Percentiles rank a stretch among this genome's conserved stretches.
phyloP scores from a whole-genome alignment of 2,113 vertebrate genomes.

The Limanda limanda region DNA sequence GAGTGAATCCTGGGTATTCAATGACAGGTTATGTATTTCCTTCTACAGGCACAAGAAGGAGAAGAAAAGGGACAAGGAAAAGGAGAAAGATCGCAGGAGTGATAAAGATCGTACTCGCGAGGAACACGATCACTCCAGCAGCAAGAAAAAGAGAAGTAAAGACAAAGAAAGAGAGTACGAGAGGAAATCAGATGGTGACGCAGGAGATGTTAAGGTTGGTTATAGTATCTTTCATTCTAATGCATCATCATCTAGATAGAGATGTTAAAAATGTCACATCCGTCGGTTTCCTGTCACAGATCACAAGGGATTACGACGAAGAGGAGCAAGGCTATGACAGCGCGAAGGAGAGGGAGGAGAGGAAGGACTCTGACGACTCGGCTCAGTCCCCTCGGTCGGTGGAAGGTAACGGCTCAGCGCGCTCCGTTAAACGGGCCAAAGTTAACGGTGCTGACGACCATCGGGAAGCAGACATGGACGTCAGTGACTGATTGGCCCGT shows the following conservation, averaged over 20 bases:
- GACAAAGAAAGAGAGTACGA: constrained; percentile 92
- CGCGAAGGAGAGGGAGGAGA: constrained; percentile 88
- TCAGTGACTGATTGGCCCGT: constrained; percentile 88
- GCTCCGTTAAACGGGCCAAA: constrained; percentile 85
- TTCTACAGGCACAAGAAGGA: constrained; percentile 93
- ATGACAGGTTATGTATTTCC: too few species aligned
- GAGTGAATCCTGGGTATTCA: too few species aligned
- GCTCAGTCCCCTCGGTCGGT: constrained; percentile 79
- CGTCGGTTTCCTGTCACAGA: constrained; percentile 77
- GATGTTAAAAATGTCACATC: background rate
- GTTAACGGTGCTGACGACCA: constrained; percentile 91
- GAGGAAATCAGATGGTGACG: constrained; percentile 91
- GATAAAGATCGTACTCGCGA: constrained; percentile 86
- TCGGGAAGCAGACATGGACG: constrained; percentile 96
- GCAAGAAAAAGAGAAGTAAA: constrained; percentile 95
- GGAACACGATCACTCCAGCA: constrained; percentile 88
- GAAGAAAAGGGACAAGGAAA: constrained; percentile 95
- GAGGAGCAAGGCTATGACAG: constrained; percentile 98
- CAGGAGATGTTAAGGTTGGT: constrained; percentile 91
- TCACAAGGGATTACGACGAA: constrained; percentile 96
- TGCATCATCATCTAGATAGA: background rate
- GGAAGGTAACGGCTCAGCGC: constrained; percentile 77
- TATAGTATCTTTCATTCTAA: background rate
- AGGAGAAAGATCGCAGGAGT: constrained; percentile 83
- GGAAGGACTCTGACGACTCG: constrained; percentile 83